These are phyloP conservation scores for Macrosiphum euphorbiae DNA, from an alignment of 2,888 invertebrate genomes.

Conservation along the genomic window DNA sequence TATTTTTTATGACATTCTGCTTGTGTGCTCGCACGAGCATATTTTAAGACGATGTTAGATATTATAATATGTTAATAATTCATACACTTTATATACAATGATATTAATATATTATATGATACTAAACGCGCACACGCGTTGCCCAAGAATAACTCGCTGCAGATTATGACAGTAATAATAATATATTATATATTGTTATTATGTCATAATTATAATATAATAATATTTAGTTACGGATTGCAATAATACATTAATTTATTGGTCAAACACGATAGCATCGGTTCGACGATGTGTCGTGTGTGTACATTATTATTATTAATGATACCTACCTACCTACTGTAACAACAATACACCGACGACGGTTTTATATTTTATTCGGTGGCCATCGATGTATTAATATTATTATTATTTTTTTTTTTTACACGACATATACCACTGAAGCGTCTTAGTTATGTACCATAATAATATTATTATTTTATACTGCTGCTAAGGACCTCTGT, in stretches of 20 bases:
- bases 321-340: too few relatives aligned
- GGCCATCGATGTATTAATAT: neutral
- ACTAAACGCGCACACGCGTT: neutral
- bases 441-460: neutral
- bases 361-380: neutral
- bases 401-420: neutral
- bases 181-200: too few relatives aligned
- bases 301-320: neutral
- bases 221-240: neutral
- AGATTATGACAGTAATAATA: neutral
- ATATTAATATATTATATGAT: neutral
- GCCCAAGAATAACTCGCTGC: neutral
- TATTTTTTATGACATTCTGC: neutral
- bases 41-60: neutral
- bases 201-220: neutral
- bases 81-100: neutral
- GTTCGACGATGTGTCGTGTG: neutral
- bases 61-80: conserved; percentile 1
- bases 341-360: neutral
- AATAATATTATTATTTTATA: neutral
- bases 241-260: neutral
- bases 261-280: neutral
- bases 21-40: neutral
- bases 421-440: neutral
- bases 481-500: neutral